Base-by-base conservation (phyloP, 2,888 invertebrate species). In the Gerris lacustris region DNA sequence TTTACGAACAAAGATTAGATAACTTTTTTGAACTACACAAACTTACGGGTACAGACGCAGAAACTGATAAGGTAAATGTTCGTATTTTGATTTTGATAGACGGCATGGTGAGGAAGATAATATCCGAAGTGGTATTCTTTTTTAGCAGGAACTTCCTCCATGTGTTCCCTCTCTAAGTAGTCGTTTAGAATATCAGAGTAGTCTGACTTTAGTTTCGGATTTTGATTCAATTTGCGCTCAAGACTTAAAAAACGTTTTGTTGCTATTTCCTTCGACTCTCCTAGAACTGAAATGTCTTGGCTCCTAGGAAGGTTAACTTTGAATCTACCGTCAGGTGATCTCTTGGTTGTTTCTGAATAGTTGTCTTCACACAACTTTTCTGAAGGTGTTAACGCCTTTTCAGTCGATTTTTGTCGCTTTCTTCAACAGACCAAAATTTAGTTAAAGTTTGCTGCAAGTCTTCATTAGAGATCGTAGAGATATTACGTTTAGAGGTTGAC, bases 81-180 rank as follows among this genome's bases (percentile, higher is more conserved):
- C 31, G 31, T 31, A 31, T 31, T 31, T 31, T 31, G 31, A n/a
- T n/a, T n/a, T n/a, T n/a, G n/a, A n/a, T n/a, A n/a, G n/a, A 79
- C 77, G 0, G 76, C 72, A 47, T 78, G 78, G 72, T 79, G 78
- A 18, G 78, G 78, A 6, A 79, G 63, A 68, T 77, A 79, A 62
- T 55, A 70, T 6, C 71, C 75, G 5, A 64, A 68, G 9, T 11
- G n/a, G 17, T 68, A 45, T 7, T 63, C 44, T 67, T 64, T 64
- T 0, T 70, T 63, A 18, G 9, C 64, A 9, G 31, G 31, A 17
- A 72, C 70, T 55, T 47, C 7, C 45, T 67, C 69, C 76, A 77
- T 77, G 68, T 77, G 76, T 7, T 72, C 74, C 7, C 76, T 45
- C 6, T 17, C 11, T 7, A 47, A 6, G 62, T 70, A 67, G 5